Evolutionary conservation across 1,140 invertebrate species (phyloP), one percentile per base, ranked within the genome.

Genomic region (Tyrophagus putrescentiae): DNA sequence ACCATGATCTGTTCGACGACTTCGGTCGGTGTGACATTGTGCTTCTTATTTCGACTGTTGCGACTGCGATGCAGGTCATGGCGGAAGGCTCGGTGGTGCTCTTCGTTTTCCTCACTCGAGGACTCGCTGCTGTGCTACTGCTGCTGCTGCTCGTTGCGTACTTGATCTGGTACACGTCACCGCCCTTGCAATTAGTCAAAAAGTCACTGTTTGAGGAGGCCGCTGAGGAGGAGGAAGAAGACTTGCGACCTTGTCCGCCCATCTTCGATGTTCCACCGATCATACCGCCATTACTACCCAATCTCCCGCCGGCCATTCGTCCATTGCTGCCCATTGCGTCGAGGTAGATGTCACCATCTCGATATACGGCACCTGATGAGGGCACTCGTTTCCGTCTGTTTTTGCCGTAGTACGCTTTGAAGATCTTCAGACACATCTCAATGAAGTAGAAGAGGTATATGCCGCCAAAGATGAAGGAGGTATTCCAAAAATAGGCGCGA

Each of bases 381-480:
- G 60, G 62, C 25, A 54, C 52, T 36, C 62, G 31, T 32, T 52
- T 50, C 4, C 62, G 29, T 5, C 36, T 21, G 48, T 58, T 42
- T 23, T 32, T 29, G 11, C 21, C 9, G 3, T 61, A 45, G 25
- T 41, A 28, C 7, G 33, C 23, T 21, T 27, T 42, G 16, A 64
- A 11, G 7, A 64, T 59, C 33, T 63, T 64, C 11, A 64, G 28
- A 2, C 42, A 13, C 3, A 64, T 33, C 48, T 64, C 63, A 31
- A 53, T 36, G n/a, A 36, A 39, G 45, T 64, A 64, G 28, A 57
- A 64, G 6, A 63, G 9, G 50, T 64, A 64, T 23, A 64, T 62
- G 13, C 63, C 63, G 21, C n/a, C n/a, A 59, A 64, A 64, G 13
- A 64, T 58, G 13, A 64, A n/a, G n/a, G 63, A 64, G 13, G 48